Evolutionary conservation across 2,113 vertebrate species (phyloP), one percentile per base, ranked within the genome.

Genomic region (Sigmodon hispidus): DNA sequence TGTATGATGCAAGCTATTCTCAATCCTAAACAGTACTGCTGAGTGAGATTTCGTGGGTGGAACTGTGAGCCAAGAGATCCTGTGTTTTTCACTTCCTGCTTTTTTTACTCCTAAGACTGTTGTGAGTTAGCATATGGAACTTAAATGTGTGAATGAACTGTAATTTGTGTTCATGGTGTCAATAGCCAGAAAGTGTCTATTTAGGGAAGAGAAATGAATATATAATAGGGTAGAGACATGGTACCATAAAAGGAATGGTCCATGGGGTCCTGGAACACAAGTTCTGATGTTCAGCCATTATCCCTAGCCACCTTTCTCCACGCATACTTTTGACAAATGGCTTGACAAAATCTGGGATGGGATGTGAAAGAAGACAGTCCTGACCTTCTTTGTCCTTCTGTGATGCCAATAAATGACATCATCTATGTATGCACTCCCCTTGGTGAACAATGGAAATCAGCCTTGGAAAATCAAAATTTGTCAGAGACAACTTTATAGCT

Each of bases 111-210:
- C 50, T 34, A 93, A 90, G 21, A 59, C 34, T 73, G 85, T 95
- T 95, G 61, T 67, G 65, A 81, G 80, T 77, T 93, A 94, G 90
- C 97, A 98, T 97, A 97, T 84, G 96, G 93, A 72, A 72, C 72
- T 95, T 55, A 34, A 75, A 91, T 43, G 93, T 96, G 94, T 96
- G 94, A 97, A 94, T 92, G 97, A 92, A 92, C 70, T 93, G 55
- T 63, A 70, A 87, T 95, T 87, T 97, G 70, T 93, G 59, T 95
- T 94, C 45, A 43, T 75, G 81, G 43, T 95, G 22, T 40, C 65
- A 91, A 40, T 59, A 85, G 75, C 48, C 72, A 87, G 80, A 76
- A 93, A 63, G 13, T 26, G 87, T 94, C 94, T 96, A 94, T 76
- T 95, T 94, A 52, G 48, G 79, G 85, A 96, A 50, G 10, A 52